A percentile compares a stretch with the other conserved stretches of the same genome.
Evolutionary conservation across 2,888 invertebrate genomes (phyloP).

Genomic region (Apamea sordens): DNA sequence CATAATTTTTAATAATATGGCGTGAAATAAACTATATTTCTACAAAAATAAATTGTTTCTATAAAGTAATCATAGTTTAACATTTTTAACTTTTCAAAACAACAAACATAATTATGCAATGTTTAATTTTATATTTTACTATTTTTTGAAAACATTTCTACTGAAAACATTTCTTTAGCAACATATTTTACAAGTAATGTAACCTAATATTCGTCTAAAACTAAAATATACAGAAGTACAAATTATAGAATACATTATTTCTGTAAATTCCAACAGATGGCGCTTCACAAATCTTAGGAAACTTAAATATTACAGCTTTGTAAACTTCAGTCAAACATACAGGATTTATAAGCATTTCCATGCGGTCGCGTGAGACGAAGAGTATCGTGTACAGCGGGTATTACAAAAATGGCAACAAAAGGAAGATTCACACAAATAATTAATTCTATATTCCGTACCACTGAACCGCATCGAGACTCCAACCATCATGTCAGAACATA

Average conservation of each 20-base stretch:
- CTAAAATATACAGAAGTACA: constrained; percentile 40
- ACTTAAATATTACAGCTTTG: background rate
- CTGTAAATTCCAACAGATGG: constrained; percentile 4
- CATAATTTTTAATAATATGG: constrained; percentile 10
- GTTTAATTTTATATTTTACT: constrained; percentile 40
- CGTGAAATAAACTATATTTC: background rate
- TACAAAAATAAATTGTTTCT: constrained; percentile 18
- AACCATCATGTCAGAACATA: constrained; percentile 30
- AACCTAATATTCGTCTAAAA: constrained; percentile 36
- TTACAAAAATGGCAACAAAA: constrained; percentile 25
- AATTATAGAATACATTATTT: constrained; percentile 46
- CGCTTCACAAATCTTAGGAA: constrained; percentile 3
- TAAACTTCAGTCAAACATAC: constrained; percentile 4
- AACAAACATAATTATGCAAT: constrained; percentile 48
- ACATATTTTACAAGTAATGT: constrained; percentile 35
- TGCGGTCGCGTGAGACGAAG: background rate
- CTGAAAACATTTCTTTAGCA: constrained; percentile 23
- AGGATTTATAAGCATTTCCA: background rate
- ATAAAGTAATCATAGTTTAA: background rate
- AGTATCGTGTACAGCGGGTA: background rate
- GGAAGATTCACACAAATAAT: constrained; percentile 28
- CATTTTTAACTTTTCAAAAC: constrained; percentile 16
- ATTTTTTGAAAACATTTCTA: no score
- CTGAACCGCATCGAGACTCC: constrained; percentile 41
- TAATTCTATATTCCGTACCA: constrained; percentile 30